Percentiles rank a stretch among this genome's conserved stretches.
phyloP scores from a whole-genome alignment of 2,113 vertebrate species.

The Phocoena sinus region DNA sequence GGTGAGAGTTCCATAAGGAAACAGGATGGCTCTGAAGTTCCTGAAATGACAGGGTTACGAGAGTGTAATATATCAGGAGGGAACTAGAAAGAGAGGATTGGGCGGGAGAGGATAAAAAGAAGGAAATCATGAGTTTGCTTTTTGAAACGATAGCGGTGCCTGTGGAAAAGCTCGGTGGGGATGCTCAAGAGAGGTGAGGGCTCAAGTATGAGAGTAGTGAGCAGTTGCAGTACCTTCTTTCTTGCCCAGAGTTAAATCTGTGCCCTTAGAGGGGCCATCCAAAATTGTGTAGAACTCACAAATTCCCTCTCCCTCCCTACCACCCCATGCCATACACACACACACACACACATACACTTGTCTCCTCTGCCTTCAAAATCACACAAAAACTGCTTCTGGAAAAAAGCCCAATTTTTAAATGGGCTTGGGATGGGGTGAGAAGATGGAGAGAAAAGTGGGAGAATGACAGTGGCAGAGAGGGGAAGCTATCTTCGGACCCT shows the following conservation, averaged over 20 bases:
- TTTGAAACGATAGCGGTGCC: background rate
- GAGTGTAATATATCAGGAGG: no score
- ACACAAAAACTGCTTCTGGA: background rate
- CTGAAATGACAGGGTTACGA: background rate
- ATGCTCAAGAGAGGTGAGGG: accelerated
- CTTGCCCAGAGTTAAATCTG: background rate
- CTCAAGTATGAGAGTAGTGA: accelerated
- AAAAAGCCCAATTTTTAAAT: background rate
- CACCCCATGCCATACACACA: background rate
- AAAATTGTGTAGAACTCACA: background rate
- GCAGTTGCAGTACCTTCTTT: accelerated
- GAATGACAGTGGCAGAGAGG: accelerated
- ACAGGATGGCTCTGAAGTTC: no score
- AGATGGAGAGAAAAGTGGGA: background rate
- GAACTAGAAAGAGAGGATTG: background rate
- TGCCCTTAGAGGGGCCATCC: background rate
- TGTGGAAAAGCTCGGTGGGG: accelerated
- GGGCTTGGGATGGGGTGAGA: no score
- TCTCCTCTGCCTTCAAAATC: background rate
- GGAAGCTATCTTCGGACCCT: background rate
- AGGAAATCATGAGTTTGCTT: background rate
- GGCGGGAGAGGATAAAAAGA: no score
- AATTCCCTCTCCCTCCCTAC: background rate
- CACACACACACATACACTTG: background rate
- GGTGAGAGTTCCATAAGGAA: background rate